phyloP scores from a whole-genome alignment of 2,113 vertebrate genomes.

The Xiphophorus couchianus region DNA sequence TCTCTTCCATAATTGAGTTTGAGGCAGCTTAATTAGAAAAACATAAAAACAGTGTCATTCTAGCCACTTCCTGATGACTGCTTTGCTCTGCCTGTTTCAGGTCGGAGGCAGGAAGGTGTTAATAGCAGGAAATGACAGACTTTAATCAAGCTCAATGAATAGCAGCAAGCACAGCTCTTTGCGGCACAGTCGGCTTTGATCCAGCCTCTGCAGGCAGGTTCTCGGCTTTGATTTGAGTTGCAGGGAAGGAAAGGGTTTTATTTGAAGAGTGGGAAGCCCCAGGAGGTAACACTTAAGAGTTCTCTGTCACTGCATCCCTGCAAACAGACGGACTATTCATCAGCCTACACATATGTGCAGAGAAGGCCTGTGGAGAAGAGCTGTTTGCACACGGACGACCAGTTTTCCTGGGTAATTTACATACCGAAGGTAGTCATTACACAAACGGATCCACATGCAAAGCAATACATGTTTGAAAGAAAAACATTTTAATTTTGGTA shows the following conservation, averaged over 20 bases:
- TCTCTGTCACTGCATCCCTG: constrained; percentile 68
- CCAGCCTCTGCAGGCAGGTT: constrained; percentile 66
- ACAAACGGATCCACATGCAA: constrained; percentile 49
- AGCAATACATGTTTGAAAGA: constrained; percentile 33
- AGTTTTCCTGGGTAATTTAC: constrained; percentile 62
- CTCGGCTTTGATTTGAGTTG: constrained; percentile 67
- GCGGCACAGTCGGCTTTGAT: constrained; percentile 73
- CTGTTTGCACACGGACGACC: constrained; percentile 52
- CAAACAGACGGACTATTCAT: constrained; percentile 73
- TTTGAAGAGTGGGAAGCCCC: constrained; percentile 73
- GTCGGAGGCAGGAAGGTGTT: constrained; percentile 62
- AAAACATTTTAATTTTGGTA: constrained; percentile 20
- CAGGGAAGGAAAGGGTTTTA: constrained; percentile 68
- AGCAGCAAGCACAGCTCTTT: constrained; percentile 61
- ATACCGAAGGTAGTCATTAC: constrained; percentile 63
- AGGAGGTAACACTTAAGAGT: constrained; percentile 76
- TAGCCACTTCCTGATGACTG: constrained; percentile 66
- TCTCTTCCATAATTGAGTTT: constrained; percentile 45
- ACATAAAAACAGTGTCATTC: constrained; percentile 56
- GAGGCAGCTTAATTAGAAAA: constrained; percentile 53
- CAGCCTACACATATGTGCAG: constrained; percentile 68
- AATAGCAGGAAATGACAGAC: constrained; percentile 77
- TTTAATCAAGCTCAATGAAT: constrained; percentile 75
- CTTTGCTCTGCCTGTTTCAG: constrained; percentile 49
- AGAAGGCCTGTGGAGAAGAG: constrained; percentile 45